Evolutionary conservation across 1,140 invertebrate genomes (phyloP).

Genomic region (Drosophila elegans): DNA sequence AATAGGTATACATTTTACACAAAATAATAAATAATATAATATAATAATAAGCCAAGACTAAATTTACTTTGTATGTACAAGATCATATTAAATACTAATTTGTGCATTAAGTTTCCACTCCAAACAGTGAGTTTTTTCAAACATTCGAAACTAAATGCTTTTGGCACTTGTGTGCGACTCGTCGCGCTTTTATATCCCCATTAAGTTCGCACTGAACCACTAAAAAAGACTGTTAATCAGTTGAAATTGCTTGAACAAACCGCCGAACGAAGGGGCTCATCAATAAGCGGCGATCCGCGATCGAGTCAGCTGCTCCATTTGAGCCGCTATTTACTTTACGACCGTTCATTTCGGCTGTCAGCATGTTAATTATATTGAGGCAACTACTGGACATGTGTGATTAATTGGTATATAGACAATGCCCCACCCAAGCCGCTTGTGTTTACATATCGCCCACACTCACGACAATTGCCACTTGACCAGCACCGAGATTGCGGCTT

Average conservation of each 20-base stretch:
- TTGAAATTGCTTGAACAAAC: conserved; percentile 39
- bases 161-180: conserved; percentile 63
- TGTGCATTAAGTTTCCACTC: not conserved
- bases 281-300: conserved; percentile 35
- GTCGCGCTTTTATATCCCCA: conserved; percentile 52
- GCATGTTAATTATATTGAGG: conserved; percentile 60
- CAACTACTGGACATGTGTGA: conserved; percentile 9
- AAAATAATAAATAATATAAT: too few species aligned
- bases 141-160: conserved; percentile 33
- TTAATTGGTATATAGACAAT: conserved; percentile 19
- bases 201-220: conserved; percentile 77
- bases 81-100: not conserved
- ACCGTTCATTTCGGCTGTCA: conserved; percentile 46
- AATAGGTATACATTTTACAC: too few species aligned
- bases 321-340: conserved; percentile 20
- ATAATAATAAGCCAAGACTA: not conserved
- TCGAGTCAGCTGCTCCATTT: conserved; percentile 68
- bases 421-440: conserved; percentile 7
- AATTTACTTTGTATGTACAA: not conserved
- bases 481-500: conserved; percentile 39
- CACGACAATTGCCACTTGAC: conserved; percentile 28
- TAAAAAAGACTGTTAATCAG: conserved; percentile 70
- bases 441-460: conserved; percentile 2
- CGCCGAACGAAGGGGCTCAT: conserved; percentile 28
- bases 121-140: not conserved